Evolutionary conservation across 2,888 invertebrate species (phyloP).

Genomic region (Polyommatus iphigenia): DNA sequence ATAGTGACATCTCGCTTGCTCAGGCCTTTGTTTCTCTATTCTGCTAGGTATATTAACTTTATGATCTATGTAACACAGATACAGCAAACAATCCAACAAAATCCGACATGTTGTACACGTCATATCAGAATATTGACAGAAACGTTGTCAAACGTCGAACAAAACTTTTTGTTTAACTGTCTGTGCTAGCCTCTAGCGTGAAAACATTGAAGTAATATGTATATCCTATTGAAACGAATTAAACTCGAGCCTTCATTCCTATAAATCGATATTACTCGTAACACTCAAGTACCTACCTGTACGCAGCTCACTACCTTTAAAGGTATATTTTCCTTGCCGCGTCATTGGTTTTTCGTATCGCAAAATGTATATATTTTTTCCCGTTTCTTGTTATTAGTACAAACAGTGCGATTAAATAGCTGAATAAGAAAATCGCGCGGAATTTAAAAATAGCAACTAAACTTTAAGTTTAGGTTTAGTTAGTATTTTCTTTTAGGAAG

Average conservation of each 20-base stretch:
- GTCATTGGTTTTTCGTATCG: not conserved
- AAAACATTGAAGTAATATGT: too few relatives aligned
- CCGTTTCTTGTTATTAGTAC: not conserved
- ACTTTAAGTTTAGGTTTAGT: not conserved
- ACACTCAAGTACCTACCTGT: not conserved
- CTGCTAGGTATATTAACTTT: too few relatives aligned
- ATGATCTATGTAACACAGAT: too few relatives aligned
- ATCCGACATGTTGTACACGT: too few relatives aligned
- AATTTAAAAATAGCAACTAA: not conserved
- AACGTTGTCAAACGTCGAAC: too few relatives aligned
- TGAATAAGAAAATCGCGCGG: not conserved
- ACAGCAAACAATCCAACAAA: too few relatives aligned
- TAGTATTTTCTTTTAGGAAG: too few relatives aligned
- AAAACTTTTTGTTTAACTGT: too few relatives aligned
- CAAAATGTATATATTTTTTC: not conserved
- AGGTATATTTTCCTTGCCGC: constrained; percentile 1
- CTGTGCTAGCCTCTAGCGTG: too few relatives aligned
- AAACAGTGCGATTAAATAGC: not conserved
- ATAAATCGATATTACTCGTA: not conserved
- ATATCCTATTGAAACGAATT: not conserved
- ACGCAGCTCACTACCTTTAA: not conserved
- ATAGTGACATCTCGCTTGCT: too few relatives aligned
- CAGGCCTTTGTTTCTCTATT: too few relatives aligned
- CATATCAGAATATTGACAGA: too few relatives aligned
- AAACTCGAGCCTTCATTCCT: not conserved